These are phyloP conservation scores for Stenichneumon culpator DNA, from an alignment of 2,888 invertebrate genomes.

Conservation along the genomic window DNA sequence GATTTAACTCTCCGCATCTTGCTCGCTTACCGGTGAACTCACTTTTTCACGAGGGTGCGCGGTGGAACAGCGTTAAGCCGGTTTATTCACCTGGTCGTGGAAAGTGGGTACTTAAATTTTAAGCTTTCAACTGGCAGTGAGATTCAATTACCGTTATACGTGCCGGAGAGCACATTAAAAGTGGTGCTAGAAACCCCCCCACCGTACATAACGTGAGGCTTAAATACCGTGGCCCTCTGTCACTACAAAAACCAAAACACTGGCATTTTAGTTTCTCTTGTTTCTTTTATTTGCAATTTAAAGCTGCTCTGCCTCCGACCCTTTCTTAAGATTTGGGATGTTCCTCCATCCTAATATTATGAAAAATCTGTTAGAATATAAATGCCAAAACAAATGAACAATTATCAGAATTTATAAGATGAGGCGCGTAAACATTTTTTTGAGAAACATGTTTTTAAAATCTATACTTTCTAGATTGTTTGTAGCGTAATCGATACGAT, in stretches of 20 bases:
- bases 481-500: neutral
- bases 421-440: too few species aligned
- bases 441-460: too few species aligned
- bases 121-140: conserved; percentile 75
- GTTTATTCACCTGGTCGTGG: conserved; percentile 74
- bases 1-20: conserved; percentile 35
- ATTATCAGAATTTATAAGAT: neutral
- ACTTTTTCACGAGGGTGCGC: conserved; percentile 38
- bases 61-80: conserved; percentile 72
- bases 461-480: neutral
- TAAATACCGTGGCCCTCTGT: neutral
- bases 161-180: conserved; percentile 76
- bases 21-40: conserved; percentile 48
- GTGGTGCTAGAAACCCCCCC: conserved; percentile 45
- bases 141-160: conserved; percentile 80
- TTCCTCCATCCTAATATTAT: neutral
- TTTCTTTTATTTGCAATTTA: neutral
- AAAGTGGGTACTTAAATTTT: conserved; percentile 79
- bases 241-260: conserved; percentile 26
- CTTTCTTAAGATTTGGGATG: neutral
- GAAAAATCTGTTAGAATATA: neutral
- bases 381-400: neutral
- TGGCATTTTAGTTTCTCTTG: neutral
- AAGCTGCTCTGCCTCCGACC: neutral
- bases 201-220: neutral